These are phyloP conservation scores for Microcebus murinus DNA, from an alignment of 2,113 vertebrate genomes.

Conservation along the genomic window DNA sequence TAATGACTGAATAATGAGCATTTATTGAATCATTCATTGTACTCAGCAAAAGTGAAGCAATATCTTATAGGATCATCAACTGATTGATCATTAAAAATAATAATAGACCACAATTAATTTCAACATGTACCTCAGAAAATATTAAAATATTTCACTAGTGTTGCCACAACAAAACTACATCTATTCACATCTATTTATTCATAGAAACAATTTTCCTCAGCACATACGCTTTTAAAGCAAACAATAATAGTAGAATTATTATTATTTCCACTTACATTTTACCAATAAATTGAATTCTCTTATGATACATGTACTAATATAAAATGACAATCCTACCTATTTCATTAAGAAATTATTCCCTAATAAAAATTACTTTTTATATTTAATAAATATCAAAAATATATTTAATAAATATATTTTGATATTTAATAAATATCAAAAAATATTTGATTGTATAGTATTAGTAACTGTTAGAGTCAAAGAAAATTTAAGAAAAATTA, in stretches of 20 bases:
- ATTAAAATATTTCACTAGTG: neutral
- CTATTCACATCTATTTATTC: neutral
- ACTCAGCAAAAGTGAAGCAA: slow-evolving; percentile 47
- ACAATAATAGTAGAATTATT: neutral
- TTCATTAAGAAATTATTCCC: neutral
- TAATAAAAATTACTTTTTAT: neutral
- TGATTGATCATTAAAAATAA: slow-evolving; percentile 44
- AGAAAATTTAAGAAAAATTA: slow-evolving; percentile 32
- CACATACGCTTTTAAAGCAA: slow-evolving; percentile 5
- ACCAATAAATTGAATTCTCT: neutral
- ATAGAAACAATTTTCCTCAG: neutral
- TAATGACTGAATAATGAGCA: neutral
- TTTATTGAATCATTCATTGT: neutral
- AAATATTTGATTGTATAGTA: neutral
- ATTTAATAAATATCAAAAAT: slow-evolving; percentile 9
- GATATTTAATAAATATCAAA: slow-evolving; percentile 9
- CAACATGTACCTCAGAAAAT: slow-evolving; percentile 15
- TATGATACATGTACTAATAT: neutral
- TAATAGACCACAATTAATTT: slow-evolving; percentile 40
- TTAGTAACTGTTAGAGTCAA: neutral
- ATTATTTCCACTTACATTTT: slow-evolving; percentile 16
- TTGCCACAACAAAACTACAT: neutral
- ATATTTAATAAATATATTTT: no score
- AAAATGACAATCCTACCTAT: neutral
- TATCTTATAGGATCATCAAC: neutral